Percentiles rank a stretch among this genome's conserved stretches.
These are phyloP conservation scores for Cephus cinctus DNA, from an alignment of 1,140 invertebrate species.

Conservation along the genomic window DNA sequence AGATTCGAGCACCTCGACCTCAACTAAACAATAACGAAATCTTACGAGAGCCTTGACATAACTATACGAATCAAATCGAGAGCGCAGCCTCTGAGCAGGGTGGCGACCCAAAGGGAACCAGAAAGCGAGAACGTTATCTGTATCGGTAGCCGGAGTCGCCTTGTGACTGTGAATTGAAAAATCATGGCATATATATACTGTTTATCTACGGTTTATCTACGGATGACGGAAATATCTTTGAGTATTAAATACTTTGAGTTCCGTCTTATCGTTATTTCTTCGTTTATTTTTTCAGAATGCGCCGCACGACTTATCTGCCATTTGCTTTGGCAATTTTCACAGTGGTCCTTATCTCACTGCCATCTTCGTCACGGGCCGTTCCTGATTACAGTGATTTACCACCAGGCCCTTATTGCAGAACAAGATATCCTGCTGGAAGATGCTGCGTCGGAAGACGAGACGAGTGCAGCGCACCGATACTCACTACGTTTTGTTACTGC, in stretches of 20 bases:
- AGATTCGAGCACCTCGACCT: too few relatives aligned
- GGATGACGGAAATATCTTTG: not conserved
- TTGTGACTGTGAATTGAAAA: too few relatives aligned
- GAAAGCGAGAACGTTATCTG: too few relatives aligned
- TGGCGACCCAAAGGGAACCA: too few relatives aligned
- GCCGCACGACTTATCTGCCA: conserved; percentile 4
- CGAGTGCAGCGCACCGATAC: conserved; percentile 72
- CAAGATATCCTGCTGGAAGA: conserved; percentile 25
- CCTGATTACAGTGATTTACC: conserved; percentile 32
- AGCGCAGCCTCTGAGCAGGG: too few relatives aligned
- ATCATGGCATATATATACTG: too few relatives aligned
- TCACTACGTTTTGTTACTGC: conserved; percentile 84
- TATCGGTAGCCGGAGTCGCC: too few relatives aligned
- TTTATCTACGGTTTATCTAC: not conserved
- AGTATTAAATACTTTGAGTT: not conserved
- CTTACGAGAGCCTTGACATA: too few relatives aligned
- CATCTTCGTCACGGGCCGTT: conserved; percentile 9
- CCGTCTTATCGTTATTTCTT: too few relatives aligned
- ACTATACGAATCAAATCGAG: too few relatives aligned
- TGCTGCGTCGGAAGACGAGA: conserved; percentile 75
- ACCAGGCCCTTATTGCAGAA: conserved; percentile 54
- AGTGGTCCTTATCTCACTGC: conserved; percentile 7
- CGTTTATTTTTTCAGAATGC: conserved; percentile 21
- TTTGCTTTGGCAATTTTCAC: not conserved
- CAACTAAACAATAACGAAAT: too few relatives aligned